These are phyloP conservation scores for Margaritifera margaritifera DNA, from an alignment of 2,888 invertebrate genomes.

Conservation along the genomic window DNA sequence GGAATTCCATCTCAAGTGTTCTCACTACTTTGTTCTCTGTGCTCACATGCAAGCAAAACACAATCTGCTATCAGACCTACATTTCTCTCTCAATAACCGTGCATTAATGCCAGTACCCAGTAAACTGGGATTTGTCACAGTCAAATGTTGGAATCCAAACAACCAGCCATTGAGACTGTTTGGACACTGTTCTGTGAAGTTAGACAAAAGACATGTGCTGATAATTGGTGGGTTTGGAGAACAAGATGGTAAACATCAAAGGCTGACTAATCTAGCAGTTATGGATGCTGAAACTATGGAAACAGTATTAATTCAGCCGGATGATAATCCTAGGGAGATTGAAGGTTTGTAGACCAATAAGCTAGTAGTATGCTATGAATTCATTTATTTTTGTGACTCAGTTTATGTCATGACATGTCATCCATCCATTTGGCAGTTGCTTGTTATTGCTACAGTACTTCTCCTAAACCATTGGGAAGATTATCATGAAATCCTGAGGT, in stretches of 20 bases:
- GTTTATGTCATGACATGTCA: no score
- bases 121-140: no score
- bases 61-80: background rate
- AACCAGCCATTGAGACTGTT: slow-evolving; percentile 39
- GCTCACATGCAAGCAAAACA: slow-evolving; percentile 54
- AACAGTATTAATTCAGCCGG: slow-evolving; percentile 26
- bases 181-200: slow-evolving; percentile 50
- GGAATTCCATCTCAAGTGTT: slow-evolving; percentile 75
- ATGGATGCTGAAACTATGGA: slow-evolving; percentile 37
- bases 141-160: no score
- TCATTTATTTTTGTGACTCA: background rate
- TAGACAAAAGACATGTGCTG: slow-evolving; percentile 32
- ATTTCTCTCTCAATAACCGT: no score
- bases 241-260: slow-evolving; percentile 57
- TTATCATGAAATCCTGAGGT: no score
- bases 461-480: no score
- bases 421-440: no score
- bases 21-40: slow-evolving; percentile 74
- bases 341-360: slow-evolving; percentile 29
- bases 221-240: slow-evolving; percentile 66
- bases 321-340: slow-evolving; percentile 28
- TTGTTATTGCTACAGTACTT: no score
- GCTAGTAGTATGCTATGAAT: no score
- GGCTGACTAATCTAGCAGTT: slow-evolving; percentile 51
- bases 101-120: no score